phyloP scores from a whole-genome alignment of 2,888 invertebrate species.

The Athrips mouffetella region DNA sequence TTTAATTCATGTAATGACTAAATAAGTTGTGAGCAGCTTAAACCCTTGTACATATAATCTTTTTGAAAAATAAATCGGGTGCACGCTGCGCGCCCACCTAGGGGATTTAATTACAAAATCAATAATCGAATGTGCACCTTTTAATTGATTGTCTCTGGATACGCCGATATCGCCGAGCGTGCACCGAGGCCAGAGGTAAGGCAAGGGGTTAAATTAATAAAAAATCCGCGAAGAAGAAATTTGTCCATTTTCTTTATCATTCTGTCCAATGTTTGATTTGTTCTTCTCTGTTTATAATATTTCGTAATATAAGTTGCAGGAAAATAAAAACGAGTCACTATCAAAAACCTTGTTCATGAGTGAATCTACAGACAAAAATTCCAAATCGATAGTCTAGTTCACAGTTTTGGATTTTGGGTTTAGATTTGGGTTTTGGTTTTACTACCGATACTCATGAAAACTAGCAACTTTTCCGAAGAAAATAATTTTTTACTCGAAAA shows the following conservation, averaged over 20 bases:
- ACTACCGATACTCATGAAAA: no score
- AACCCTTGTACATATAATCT: neutral
- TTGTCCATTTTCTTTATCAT: neutral
- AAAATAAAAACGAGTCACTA: no score
- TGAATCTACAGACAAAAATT: no score
- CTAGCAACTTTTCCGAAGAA: no score
- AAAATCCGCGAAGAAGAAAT: conserved; percentile 14
- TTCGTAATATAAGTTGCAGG: no score
- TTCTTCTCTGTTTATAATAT: no score
- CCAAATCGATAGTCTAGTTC: no score
- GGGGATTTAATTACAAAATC: conserved; percentile 74
- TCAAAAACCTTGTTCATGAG: no score
- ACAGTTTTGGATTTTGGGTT: no score
- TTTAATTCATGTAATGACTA: conserved; percentile 6
- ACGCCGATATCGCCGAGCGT: conserved; percentile 54
- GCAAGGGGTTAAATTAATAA: neutral
- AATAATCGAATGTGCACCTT: conserved; percentile 63
- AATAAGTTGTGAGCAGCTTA: neutral
- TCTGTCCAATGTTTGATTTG: no score
- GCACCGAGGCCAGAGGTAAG: conserved; percentile 39
- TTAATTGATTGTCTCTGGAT: conserved; percentile 67
- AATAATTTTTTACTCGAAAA: no score
- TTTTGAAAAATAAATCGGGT: conserved; percentile 18
- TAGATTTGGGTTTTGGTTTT: no score
- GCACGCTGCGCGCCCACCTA: conserved; percentile 52